phyloP scores from a whole-genome alignment of 35 echinoderm and acorn worm genomes.

The Chiridota heheva region DNA sequence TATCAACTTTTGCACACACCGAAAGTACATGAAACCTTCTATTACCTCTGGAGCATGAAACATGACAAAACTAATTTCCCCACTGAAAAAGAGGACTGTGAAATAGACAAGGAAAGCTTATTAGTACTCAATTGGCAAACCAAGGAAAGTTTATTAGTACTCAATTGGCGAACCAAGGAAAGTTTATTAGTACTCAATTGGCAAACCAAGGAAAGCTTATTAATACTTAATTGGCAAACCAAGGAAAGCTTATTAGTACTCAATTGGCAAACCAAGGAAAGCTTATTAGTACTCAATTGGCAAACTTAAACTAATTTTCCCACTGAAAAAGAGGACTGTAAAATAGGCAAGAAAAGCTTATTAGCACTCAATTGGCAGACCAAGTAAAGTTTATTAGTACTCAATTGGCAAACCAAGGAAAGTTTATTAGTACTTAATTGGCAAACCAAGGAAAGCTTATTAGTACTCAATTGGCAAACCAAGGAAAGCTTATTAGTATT shows the following conservation, averaged over 20 bases:
- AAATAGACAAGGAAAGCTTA: constrained; percentile 10
- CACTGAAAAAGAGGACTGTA: constrained; percentile 49
- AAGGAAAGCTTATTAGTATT: too few relatives aligned
- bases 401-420: neutral
- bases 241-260: too few relatives aligned
- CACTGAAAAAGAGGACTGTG: constrained; percentile 48
- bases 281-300: too few relatives aligned
- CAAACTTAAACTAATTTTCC: constrained; percentile 43
- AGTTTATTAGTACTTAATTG: constrained; percentile 6
- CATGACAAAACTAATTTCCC: constrained; percentile 44
- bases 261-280: too few relatives aligned
- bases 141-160: constrained; percentile 4
- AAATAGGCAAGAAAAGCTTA: constrained; percentile 10
- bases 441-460: too few relatives aligned
- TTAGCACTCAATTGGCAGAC: constrained; percentile 1
- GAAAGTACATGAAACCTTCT: too few relatives aligned
- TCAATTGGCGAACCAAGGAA: neutral
- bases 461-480: too few relatives aligned
- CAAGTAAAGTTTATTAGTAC: neutral
- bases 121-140: constrained; percentile 5
- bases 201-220: too few relatives aligned
- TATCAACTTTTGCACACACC: too few relatives aligned
- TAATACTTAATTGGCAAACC: too few relatives aligned
- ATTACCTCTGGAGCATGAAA: constrained; percentile 50
- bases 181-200: constrained; percentile 10